These are phyloP conservation scores for Spizella passerina DNA, from an alignment of 2,797 vertebrate genomes.

Conservation along the genomic window DNA sequence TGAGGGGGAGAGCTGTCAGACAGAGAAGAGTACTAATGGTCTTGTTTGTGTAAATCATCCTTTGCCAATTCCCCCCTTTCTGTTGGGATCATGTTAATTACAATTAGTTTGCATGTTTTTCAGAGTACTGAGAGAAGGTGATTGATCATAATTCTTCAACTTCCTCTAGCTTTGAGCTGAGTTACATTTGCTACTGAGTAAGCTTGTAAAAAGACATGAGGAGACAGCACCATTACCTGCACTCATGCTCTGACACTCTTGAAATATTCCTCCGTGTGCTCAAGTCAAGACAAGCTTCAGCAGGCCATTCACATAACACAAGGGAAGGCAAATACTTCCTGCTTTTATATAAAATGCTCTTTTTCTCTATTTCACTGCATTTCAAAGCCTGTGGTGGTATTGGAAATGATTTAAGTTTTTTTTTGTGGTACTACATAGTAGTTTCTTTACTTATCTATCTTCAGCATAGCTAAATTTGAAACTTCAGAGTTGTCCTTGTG, in stretches of 20 bases:
- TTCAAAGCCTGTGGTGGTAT: not conserved
- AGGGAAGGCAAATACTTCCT: not conserved
- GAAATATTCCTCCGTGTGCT: not conserved
- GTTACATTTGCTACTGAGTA: not conserved
- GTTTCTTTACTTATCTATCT: not conserved
- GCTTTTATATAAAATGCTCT: not conserved
- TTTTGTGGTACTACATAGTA: not conserved
- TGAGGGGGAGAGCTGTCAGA: not conserved
- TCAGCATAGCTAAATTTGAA: not conserved
- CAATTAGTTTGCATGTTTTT: not conserved
- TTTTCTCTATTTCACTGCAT: not conserved
- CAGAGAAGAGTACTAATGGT: not conserved
- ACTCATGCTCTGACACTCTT: not conserved
- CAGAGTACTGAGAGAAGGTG: not conserved
- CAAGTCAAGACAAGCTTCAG: not conserved
- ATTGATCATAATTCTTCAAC: not conserved
- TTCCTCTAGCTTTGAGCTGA: not conserved
- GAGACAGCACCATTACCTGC: not conserved
- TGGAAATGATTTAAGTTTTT: rapidly evolving
- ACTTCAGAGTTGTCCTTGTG: not conserved
- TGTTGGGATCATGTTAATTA: not conserved
- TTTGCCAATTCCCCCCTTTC: not conserved
- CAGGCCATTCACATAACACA: not conserved
- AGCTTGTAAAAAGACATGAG: not conserved
- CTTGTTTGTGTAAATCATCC: not conserved